phyloP scores from a whole-genome alignment of 92 coral and sea anemone genomes.

The Actinostola sp. region DNA sequence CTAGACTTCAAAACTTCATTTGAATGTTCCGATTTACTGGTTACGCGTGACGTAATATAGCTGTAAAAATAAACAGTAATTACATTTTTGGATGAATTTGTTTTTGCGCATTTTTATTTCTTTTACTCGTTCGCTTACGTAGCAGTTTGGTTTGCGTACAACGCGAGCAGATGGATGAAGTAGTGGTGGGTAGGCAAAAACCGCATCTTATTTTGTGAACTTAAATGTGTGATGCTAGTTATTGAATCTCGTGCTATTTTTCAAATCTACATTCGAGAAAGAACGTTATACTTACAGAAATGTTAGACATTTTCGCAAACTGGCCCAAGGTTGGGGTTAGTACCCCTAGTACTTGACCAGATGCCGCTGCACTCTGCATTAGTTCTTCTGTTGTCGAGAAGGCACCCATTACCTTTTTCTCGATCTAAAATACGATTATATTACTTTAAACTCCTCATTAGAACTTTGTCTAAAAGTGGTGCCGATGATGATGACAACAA shows the following conservation, averaged over 20 bases:
- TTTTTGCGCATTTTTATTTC: not conserved
- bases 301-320: not conserved
- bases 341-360: not conserved
- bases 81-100: too few species aligned
- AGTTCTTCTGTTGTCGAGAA: slow-evolving; percentile 19
- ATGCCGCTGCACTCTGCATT: slow-evolving; percentile 9
- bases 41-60: too few species aligned
- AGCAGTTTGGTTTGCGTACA: slow-evolving; percentile 6
- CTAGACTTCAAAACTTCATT: too few species aligned
- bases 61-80: too few species aligned
- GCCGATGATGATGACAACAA: too few species aligned
- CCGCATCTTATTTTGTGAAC: slow-evolving; percentile 2
- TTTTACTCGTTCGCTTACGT: slow-evolving; percentile 21
- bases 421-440: slow-evolving; percentile 12
- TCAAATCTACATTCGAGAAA: slow-evolving; percentile 13
- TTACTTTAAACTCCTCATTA: not conserved
- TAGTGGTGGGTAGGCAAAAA: slow-evolving; percentile 25
- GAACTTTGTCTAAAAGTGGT: not conserved
- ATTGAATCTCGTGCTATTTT: too few species aligned
- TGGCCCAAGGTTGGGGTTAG: slow-evolving; percentile 1
- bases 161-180: not conserved
- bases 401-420: not conserved
- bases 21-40: too few species aligned
- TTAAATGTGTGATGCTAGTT: slow-evolving; percentile 7
- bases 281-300: not conserved